These are phyloP conservation scores for Atlantisia rogersi DNA, from an alignment of 2,113 vertebrate genomes.

Conservation along the genomic window DNA sequence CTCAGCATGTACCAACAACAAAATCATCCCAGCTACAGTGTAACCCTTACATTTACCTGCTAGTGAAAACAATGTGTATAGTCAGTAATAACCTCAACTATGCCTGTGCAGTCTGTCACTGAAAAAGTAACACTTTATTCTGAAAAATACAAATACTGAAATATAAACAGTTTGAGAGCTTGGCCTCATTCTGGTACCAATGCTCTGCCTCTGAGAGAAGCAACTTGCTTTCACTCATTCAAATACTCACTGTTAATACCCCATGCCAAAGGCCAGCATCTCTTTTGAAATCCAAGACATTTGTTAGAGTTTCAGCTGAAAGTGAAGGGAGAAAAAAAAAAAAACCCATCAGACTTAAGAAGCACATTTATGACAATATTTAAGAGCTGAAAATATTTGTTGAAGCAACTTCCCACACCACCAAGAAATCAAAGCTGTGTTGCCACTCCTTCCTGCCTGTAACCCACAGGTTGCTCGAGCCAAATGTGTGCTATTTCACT, in stretches of 20 bases:
- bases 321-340: not conserved
- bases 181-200: not conserved
- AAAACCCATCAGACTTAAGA: not conserved
- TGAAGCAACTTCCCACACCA: not conserved
- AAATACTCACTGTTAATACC: slow-evolving; percentile 88
- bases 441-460: not conserved
- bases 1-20: not conserved
- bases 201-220: not conserved
- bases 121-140: not conserved
- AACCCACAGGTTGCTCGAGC: not conserved
- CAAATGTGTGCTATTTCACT: not conserved
- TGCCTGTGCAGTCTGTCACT: not conserved
- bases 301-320: slow-evolving; percentile 91
- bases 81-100: not conserved
- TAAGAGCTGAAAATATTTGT: not conserved
- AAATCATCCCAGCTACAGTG: not conserved
- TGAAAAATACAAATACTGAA: not conserved
- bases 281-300: slow-evolving; percentile 97
- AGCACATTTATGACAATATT: not conserved
- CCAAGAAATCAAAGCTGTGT: not conserved
- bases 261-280: slow-evolving; percentile 96
- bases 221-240: not conserved
- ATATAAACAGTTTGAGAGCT: not conserved
- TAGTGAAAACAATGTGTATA: not conserved
- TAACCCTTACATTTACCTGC: not conserved